Evolutionary conservation across 2,888 invertebrate species (phyloP).

Genomic region (Caenorhabditis imperialis): DNA sequence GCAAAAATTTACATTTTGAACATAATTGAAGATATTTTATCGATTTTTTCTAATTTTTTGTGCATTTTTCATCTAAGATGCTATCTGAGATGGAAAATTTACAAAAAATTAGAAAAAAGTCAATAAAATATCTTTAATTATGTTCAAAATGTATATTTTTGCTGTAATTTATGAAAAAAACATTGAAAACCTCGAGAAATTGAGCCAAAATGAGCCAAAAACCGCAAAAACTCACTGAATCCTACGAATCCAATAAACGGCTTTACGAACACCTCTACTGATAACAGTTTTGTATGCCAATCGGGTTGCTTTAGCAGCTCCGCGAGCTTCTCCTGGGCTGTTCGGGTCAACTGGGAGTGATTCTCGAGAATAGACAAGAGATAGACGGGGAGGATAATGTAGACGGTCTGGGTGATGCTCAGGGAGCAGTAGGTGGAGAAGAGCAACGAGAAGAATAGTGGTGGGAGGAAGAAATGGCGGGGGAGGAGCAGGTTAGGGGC

Average conservation of each 20-base stretch:
- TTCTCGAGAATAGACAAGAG: conserved; percentile 62
- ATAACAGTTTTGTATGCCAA: conserved; percentile 19
- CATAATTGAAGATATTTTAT: too few species aligned
- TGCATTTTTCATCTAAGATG: too few species aligned
- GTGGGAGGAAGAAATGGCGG: conserved; percentile 5
- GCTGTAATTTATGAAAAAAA: too few species aligned
- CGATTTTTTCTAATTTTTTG: too few species aligned
- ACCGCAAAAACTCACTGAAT: conserved; percentile 37
- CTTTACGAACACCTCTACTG: conserved; percentile 32
- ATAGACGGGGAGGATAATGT: conserved; percentile 68
- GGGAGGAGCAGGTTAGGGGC: conserved; percentile 15
- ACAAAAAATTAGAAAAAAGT: too few species aligned
- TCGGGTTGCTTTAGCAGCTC: conserved; percentile 10
- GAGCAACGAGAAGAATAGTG: not conserved
- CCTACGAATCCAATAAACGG: conserved; percentile 45
- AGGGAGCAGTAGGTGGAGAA: conserved; percentile 50
- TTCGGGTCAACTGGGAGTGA: conserved; percentile 8
- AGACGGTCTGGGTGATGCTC: conserved; percentile 62
- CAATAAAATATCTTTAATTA: too few species aligned
- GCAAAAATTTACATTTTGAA: not conserved
- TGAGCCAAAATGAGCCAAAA: not conserved
- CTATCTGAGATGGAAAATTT: too few species aligned
- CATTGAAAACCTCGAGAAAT: too few species aligned
- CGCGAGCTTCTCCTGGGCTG: not conserved
- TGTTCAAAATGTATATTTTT: too few species aligned